A percentile compares a stretch with the other conserved stretches of the same genome.
phyloP scores from a whole-genome alignment of 2,113 vertebrate genomes.

The Vimba vimba region DNA sequence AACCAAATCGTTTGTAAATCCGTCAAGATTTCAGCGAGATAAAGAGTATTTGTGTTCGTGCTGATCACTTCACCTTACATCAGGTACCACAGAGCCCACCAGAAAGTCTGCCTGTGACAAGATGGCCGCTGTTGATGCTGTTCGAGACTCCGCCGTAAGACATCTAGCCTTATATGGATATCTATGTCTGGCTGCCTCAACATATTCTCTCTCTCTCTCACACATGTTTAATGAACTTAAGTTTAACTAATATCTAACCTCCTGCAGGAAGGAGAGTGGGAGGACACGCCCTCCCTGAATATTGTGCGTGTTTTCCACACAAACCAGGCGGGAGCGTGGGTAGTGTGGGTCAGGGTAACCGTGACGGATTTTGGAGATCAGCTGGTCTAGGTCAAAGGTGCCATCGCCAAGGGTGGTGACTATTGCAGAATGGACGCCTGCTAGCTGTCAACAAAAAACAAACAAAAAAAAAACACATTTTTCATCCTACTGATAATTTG shows the following conservation, averaged over 20 bases:
- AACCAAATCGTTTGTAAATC: no score
- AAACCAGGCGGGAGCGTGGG: slow-evolving; percentile 79
- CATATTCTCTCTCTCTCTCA: not conserved
- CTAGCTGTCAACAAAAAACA: slow-evolving; percentile 71
- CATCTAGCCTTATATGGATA: no score
- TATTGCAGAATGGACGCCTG: slow-evolving; percentile 77
- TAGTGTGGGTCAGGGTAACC: slow-evolving; percentile 76
- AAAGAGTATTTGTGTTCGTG: no score
- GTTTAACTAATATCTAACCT: slow-evolving; percentile 67
- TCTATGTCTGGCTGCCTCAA: not conserved
- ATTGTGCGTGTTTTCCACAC: slow-evolving; percentile 86
- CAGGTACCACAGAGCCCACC: no score
- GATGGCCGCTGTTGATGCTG: no score
- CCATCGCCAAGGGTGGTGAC: slow-evolving; percentile 76
- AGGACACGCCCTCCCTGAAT: slow-evolving; percentile 78
- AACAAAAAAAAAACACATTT: slow-evolving; percentile 1
- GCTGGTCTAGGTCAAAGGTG: slow-evolving; percentile 77
- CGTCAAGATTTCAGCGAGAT: no score
- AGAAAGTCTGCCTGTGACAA: no score
- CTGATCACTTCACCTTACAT: no score
- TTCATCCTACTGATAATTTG: slow-evolving; percentile 2
- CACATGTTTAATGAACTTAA: not conserved
- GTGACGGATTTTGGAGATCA: slow-evolving; percentile 77
- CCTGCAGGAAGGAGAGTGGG: slow-evolving; percentile 78
- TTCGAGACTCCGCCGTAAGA: no score